Evolutionary conservation across 2,888 invertebrate genomes (phyloP).

Genomic region (Saturnia japonica): DNA sequence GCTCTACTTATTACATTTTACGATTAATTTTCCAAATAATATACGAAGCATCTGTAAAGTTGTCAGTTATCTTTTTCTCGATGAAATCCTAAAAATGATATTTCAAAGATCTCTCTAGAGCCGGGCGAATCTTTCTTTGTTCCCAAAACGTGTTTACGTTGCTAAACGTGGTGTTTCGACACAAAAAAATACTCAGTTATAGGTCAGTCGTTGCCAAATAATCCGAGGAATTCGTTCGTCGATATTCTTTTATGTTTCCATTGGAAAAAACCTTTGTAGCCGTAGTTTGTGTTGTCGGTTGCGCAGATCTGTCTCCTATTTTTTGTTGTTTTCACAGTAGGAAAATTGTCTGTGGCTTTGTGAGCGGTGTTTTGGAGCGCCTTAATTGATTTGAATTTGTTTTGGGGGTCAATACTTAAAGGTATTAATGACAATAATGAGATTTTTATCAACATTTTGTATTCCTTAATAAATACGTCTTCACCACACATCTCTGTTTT

Average conservation of each 20-base stretch:
- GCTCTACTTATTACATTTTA: neutral
- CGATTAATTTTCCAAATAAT: neutral
- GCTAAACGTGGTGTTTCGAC: slow-evolving; percentile 25
- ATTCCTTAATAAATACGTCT: too few relatives aligned
- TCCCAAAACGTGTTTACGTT: slow-evolving; percentile 22
- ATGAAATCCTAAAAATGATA: slow-evolving; percentile 18
- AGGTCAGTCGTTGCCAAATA: slow-evolving; percentile 46
- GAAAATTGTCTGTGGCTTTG: slow-evolving; percentile 27
- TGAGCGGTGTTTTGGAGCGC: slow-evolving; percentile 30
- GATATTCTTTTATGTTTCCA: slow-evolving; percentile 57
- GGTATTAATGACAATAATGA: neutral
- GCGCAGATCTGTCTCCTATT: slow-evolving; percentile 48
- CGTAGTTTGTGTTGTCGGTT: slow-evolving; percentile 53
- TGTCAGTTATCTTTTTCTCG: slow-evolving; percentile 19
- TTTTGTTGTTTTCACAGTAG: slow-evolving; percentile 36
- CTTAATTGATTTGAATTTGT: slow-evolving; percentile 17
- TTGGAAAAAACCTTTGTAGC: slow-evolving; percentile 47
- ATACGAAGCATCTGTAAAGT: neutral
- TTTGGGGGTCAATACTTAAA: neutral
- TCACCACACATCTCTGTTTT: too few relatives aligned
- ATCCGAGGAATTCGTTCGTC: slow-evolving; percentile 46
- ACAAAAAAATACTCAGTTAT: slow-evolving; percentile 35
- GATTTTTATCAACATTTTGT: neutral
- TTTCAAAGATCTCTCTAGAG: slow-evolving; percentile 19
- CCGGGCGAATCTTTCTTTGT: slow-evolving; percentile 21